Evolutionary conservation across 2,113 vertebrate species (phyloP), one percentile per base, ranked within the genome.

Genomic region (Plestiodon gilberti): DNA sequence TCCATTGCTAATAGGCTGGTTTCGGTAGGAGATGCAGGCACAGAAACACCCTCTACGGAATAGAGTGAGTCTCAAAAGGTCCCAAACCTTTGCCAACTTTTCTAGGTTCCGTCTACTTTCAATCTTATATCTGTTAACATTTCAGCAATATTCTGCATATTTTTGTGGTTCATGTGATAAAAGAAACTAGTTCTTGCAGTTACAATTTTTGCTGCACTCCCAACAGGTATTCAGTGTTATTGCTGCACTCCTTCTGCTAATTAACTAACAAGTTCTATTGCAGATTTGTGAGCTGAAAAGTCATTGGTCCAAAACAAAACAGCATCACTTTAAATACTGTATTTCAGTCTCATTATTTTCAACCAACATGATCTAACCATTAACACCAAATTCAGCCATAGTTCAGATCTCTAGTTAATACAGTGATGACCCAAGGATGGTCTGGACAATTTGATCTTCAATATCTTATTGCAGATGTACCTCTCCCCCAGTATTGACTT

Each of bases 1-100:
- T 33, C 99, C 99, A 82, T 99, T 99, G 96, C 97, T 98, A 92
- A 99, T 98, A n/a, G 97, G 97, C 95, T 98, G 98, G 91, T 97
- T 97, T 94, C 97, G 97, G 94, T 99, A 99, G 89, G 98, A 97
- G 93, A 99, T 98, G 83, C 98, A 97, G 85, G 98, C 97, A 84
- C 96, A 96, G 96, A 99, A 99, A 94, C 98, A 99, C 2, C 99
- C 99, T 4, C 96, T 97, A 78, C 94, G 98, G 92, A 96, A 97
- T 87, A 99, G 93, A 65, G 97, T 98, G 90, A 99, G 96, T 78
- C 96, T 96, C 91, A 99, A 55, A 55, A 13, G 55, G 13, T 57
- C 17, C 55, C 55, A 57, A 17, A 17, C 13, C 55, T 57, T 57
- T 13, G 6, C 70, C 35, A 71, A 71, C 61, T 25, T 23, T 64